Conservation (phyloP, 2,888 invertebrate species). For the Bellardia bayeri region DNA sequence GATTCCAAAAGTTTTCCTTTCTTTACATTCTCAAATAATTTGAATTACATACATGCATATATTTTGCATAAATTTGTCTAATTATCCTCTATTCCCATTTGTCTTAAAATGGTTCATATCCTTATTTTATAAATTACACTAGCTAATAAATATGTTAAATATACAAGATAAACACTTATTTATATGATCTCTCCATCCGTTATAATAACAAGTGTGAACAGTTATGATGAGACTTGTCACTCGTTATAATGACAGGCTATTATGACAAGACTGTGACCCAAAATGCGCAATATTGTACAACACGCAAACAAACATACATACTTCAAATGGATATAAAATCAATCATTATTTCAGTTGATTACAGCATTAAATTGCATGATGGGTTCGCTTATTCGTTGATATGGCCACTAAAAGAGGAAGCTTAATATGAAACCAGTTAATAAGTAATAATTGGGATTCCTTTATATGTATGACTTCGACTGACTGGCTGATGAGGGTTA, state of each 20-base stretch:
- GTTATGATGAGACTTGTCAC: background rate
- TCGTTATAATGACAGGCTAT: background rate
- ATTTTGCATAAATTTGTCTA: too few relatives aligned
- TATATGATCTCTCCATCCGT: too few relatives aligned
- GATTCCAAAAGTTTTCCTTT: too few relatives aligned
- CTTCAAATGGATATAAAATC: background rate
- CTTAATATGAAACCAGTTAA: background rate
- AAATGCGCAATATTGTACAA: too few relatives aligned
- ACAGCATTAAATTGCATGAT: background rate
- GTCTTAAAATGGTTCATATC: too few relatives aligned
- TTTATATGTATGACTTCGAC: background rate
- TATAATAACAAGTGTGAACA: background rate
- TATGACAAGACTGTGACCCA: background rate
- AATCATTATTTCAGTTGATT: slow-evolving; percentile 9
- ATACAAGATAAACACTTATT: too few relatives aligned
- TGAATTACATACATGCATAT: too few relatives aligned
- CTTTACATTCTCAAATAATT: too few relatives aligned
- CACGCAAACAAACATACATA: too few relatives aligned
- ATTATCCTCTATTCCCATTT: too few relatives aligned
- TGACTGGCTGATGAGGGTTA: background rate
- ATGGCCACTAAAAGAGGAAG: background rate
- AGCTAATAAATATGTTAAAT: too few relatives aligned
- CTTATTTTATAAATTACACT: too few relatives aligned
- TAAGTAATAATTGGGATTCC: background rate
- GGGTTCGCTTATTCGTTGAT: background rate